phyloP scores from a whole-genome alignment of 2,797 vertebrate genomes.

The Semotilus atromaculatus region DNA sequence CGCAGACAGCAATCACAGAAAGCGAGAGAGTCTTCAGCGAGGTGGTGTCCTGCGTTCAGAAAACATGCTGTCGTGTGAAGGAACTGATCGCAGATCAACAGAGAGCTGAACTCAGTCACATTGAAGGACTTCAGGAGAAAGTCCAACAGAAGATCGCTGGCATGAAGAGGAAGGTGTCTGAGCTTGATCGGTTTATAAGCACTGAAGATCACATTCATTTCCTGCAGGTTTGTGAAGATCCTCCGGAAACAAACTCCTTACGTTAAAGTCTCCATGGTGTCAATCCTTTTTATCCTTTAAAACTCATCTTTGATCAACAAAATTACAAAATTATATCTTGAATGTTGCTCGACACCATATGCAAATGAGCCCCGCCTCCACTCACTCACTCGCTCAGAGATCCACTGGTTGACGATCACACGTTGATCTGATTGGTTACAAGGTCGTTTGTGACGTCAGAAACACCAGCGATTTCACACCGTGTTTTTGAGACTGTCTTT shows the following conservation, averaged over 20 bases:
- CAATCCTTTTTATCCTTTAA: too few species aligned
- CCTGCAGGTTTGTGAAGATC: slow-evolving; percentile 65
- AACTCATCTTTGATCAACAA: too few species aligned
- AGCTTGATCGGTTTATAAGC: slow-evolving; percentile 68
- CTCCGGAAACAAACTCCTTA: background rate
- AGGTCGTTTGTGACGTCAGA: too few species aligned
- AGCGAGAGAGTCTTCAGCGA: slow-evolving; percentile 72
- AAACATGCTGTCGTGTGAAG: slow-evolving; percentile 70
- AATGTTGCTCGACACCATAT: too few species aligned
- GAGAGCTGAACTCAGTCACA: slow-evolving; percentile 63
- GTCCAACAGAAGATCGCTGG: slow-evolving; percentile 61
- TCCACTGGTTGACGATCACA: too few species aligned
- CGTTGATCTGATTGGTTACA: too few species aligned
- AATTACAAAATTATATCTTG: too few species aligned
- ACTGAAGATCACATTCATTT: slow-evolving; percentile 71
- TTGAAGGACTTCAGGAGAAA: slow-evolving; percentile 69
- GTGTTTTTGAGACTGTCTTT: too few species aligned
- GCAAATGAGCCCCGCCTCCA: too few species aligned
- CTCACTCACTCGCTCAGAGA: too few species aligned
- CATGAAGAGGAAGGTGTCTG: slow-evolving; percentile 57
- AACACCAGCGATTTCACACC: too few species aligned
- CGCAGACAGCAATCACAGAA: slow-evolving; percentile 69
- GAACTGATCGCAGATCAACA: slow-evolving; percentile 68
- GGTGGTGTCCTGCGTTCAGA: slow-evolving; percentile 72
- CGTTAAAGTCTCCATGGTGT: too few species aligned